Base-by-base conservation (phyloP, 2,797 vertebrate species). In the Coreius guichenoti region DNA sequence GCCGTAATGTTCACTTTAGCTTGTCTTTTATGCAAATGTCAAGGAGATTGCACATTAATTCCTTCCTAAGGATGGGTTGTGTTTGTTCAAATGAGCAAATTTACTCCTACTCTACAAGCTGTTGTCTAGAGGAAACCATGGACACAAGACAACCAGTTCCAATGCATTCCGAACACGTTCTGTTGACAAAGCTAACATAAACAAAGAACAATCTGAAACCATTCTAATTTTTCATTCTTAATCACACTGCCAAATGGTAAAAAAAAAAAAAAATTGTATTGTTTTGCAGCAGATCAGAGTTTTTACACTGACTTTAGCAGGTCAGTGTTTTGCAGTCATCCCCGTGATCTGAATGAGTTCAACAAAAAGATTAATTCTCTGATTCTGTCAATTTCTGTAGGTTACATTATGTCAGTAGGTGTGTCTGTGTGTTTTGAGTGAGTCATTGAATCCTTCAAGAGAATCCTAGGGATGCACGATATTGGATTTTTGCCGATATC, bases 31-130 rank as follows among this genome's bases (percentile, higher is more conserved):
- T 78, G 33, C 23, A 61, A 78, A 43, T 78, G n/a, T 26, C 2
- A 61, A 23, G 54, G n/a, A 78, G 39, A 63, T 11, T 78, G 54
- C 23, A 19, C 21, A 76, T 36, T 43, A n/a, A 29, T 78, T 63
- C 56, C 5, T 16, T 45, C 36, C n/a, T 63, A 36, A 63, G 11
- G 23, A 43, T 43, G 13, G 23, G 23, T 19, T 5, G 8, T 43
- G 36, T 61, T 61, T 78, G 23, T 61, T 75, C 29, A 75, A 54
- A 75, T 51, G 5, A 75, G 47, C 17, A 51, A 31, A 75, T 33
- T 75, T 75, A 33, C 26, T 74, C 1, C 39, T 54, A 4, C 49
- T 56, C 74, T 39, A 36, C 21, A 77, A 77, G 4, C 33, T 58
- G 23, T 26, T 17, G 23, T 23, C 31, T 36, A 58, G 26, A 73